Evolutionary conservation across 2,888 invertebrate species (phyloP), one percentile per base, ranked within the genome.

Genomic region (Acleris sparsana): DNA sequence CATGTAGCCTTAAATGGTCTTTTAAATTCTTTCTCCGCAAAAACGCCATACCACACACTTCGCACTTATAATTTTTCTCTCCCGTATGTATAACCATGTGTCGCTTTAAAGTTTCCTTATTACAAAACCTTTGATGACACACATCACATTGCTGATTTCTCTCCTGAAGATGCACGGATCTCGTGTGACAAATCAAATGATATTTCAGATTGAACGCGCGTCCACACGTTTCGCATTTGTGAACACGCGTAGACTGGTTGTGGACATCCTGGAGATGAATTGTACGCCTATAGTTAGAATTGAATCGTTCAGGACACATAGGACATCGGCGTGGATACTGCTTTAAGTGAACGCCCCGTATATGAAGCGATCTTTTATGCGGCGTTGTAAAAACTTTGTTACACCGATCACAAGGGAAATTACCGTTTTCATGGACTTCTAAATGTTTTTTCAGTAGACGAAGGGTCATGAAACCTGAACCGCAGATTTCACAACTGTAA

Each of bases 71-170:
- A 61, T 93, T 93, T 74, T 93, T 94, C 55, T 92, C 93, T 0
- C 93, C 93, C 0, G 93, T 93, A 69, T 94, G 94, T 49, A 93
- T 93, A 5, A 93, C 90, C 92, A 93, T 93, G 67, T 94, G 94
- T 1, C 93, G 80, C 66, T 93, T 94, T 71, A 94, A 76, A 9
- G 93, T 93, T 64, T 93, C 93, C 71, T 93, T 94, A 33, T 93
- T 92, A 69, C 90, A 93, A 71, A 94, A 94, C 71, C 93, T 86
- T 57, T 93, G 93, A 3, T 87, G 83, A 63, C 94, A 94, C 1
- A 93, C 82, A 63, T 92, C 91, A 57, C 94, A 94, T 70, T 93
- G 90, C 68, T 93, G 93, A 48, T 89, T 93, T 78, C 87, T 86
- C 75, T 86, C 93, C 75, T 86, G 93, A 33, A 86, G 77, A 76